A percentile compares a stretch with the other conserved stretches of the same genome.
Conservation (phyloP, 2,888 invertebrate genomes). For the Exocentrus adspersus region DNA sequence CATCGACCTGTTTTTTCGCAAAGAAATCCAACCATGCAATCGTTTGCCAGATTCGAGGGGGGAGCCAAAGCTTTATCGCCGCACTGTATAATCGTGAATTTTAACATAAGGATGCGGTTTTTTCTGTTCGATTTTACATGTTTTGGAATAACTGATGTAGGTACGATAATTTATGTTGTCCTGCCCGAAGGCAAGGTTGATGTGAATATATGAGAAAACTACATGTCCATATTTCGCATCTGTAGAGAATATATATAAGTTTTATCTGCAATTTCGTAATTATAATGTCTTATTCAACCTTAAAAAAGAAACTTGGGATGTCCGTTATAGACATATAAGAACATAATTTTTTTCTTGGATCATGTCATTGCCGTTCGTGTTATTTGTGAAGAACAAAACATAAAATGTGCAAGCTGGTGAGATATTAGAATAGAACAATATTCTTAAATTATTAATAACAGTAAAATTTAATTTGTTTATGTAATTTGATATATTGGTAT, state of each 20-base stretch:
- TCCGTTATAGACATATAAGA: background rate
- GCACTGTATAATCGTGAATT: no score
- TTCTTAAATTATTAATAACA: background rate
- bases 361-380: background rate
- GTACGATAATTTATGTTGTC: constrained; percentile 6
- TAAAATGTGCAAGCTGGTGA: constrained; percentile 17
- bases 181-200: constrained; percentile 7
- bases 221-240: background rate
- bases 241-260: constrained; percentile 3
- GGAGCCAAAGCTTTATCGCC: no score
- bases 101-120: no score
- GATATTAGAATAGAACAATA: no score
- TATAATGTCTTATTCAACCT: constrained; percentile 11
- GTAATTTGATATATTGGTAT: background rate
- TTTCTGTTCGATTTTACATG: background rate
- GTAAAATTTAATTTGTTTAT: background rate
- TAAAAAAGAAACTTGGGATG: constrained; percentile 18
- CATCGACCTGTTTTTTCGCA: no score
- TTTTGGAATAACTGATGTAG: constrained; percentile 3
- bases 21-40: no score
- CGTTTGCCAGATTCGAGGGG: no score
- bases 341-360: constrained; percentile 2
- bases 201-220: no score
- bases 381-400: constrained; percentile 1
- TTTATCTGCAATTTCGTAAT: constrained; percentile 15